A percentile compares a stretch with the other conserved stretches of the same genome.
Conservation (phyloP, 2,888 invertebrate genomes). For the Lysandra coridon region DNA sequence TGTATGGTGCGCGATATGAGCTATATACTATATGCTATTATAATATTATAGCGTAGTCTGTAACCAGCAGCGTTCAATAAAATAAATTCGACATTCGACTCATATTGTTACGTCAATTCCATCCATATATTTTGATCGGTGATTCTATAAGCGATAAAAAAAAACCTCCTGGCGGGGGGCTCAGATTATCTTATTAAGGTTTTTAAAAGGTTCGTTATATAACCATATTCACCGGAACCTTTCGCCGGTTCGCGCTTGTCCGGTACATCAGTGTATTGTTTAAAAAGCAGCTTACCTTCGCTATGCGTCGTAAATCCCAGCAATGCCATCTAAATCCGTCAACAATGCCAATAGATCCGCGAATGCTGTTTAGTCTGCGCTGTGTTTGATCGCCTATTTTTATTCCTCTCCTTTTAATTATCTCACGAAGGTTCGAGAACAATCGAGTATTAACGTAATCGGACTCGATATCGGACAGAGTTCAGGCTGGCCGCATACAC, state of each 20-base stretch:
- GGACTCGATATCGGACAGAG: neutral
- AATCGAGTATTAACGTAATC: neutral
- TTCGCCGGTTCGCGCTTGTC: neutral
- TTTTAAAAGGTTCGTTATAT: neutral
- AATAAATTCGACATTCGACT: too few species aligned
- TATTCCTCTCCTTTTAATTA: conserved; percentile 17
- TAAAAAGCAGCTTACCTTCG: conserved; percentile 30
- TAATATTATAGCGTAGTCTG: too few species aligned
- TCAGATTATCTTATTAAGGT: too few species aligned
- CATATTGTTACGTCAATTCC: too few species aligned
- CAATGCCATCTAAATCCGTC: conserved; percentile 43
- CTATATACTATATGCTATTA: too few species aligned
- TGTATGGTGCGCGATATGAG: too few species aligned
- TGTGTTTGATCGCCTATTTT: conserved; percentile 60
- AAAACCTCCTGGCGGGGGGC: too few species aligned
- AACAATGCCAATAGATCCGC: conserved; percentile 48
- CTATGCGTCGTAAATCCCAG: conserved; percentile 34
- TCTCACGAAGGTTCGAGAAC: neutral
- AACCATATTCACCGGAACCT: neutral
- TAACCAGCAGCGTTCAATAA: too few species aligned
- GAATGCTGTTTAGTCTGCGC: conserved; percentile 65
- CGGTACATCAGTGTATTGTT: neutral
- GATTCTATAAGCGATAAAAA: too few species aligned
- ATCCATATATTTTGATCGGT: too few species aligned
- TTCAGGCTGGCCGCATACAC: too few species aligned